Evolutionary conservation across 2,113 vertebrate genomes (phyloP).

Genomic region (Paraplagusia blochii): DNA sequence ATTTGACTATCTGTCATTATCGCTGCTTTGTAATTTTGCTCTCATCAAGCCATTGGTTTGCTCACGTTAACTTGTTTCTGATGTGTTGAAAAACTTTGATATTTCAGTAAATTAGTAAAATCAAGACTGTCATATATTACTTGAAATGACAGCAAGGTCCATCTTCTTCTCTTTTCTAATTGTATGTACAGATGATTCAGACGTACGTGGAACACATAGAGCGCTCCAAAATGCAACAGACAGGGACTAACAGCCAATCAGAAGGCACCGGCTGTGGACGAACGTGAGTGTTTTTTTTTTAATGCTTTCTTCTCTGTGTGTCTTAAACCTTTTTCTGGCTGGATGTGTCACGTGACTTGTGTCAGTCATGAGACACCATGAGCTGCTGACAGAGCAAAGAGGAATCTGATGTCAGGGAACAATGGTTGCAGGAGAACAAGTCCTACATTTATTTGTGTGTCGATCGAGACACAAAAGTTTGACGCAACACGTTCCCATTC

Average conservation of each 20-base stretch:
- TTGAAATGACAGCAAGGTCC: no score
- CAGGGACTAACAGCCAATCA: conserved; percentile 84
- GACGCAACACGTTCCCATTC: conserved; percentile 12
- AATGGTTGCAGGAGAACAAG: no score
- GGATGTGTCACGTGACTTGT: conserved; percentile 1
- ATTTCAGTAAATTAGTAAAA: no score
- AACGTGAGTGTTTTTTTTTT: conserved; percentile 78
- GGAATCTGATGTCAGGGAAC: no score
- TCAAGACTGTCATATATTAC: no score
- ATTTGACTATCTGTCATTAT: not conserved
- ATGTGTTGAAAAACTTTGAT: no score
- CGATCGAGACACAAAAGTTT: not conserved
- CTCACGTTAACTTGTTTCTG: no score
- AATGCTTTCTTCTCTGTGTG: not conserved
- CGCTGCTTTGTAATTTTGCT: not conserved
- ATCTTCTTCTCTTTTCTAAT: not conserved
- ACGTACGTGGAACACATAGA: conserved; percentile 97
- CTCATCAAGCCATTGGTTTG: no score
- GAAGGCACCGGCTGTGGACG: conserved; percentile 85
- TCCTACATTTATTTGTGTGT: no score
- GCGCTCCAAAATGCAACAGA: conserved; percentile 92
- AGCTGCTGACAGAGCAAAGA: no score
- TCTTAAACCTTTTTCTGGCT: not conserved
- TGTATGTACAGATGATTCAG: conserved; percentile 90
- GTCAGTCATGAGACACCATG: no score